Percentiles rank a stretch among this genome's conserved stretches.
Evolutionary conservation across 2,113 vertebrate genomes (phyloP).

Genomic region (Nothoprocta perdicaria): DNA sequence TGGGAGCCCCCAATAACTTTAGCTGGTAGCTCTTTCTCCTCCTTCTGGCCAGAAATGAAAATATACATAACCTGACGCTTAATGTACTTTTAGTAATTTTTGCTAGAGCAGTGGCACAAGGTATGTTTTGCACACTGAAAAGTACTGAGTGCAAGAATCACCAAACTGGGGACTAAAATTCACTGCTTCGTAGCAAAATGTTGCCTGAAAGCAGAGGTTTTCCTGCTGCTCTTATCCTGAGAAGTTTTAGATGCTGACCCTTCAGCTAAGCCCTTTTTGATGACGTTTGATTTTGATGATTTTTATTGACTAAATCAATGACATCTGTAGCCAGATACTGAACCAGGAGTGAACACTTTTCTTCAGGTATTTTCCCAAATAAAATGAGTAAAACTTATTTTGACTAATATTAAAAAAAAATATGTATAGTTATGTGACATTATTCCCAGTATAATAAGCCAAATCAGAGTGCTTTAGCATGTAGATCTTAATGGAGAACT

Average conservation of each 20-base stretch:
- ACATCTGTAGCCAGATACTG: not conserved
- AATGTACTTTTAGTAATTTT: not conserved
- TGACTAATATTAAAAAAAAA: not conserved
- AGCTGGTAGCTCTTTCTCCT: not conserved
- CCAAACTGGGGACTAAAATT: fast-evolving
- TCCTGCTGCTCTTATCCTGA: not conserved
- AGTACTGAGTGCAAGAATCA: not conserved
- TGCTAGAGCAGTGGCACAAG: not conserved
- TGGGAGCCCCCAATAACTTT: not conserved
- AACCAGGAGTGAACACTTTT: not conserved
- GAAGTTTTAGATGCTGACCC: not conserved
- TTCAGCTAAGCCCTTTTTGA: not conserved
- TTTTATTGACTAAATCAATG: not conserved
- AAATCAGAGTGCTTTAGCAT: not conserved
- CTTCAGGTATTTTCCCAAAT: not conserved
- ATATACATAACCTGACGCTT: not conserved
- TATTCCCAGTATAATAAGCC: not conserved
- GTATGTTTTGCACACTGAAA: not conserved
- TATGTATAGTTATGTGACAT: fast-evolving
- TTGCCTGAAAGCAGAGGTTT: not conserved
- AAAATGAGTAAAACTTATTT: not conserved
- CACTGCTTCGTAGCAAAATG: fast-evolving
- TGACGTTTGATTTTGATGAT: not conserved
- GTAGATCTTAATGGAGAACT: not conserved
- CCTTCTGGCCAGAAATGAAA: not conserved